Evolutionary conservation across 2,888 invertebrate genomes (phyloP).

Genomic region (Pollenia amentaria): DNA sequence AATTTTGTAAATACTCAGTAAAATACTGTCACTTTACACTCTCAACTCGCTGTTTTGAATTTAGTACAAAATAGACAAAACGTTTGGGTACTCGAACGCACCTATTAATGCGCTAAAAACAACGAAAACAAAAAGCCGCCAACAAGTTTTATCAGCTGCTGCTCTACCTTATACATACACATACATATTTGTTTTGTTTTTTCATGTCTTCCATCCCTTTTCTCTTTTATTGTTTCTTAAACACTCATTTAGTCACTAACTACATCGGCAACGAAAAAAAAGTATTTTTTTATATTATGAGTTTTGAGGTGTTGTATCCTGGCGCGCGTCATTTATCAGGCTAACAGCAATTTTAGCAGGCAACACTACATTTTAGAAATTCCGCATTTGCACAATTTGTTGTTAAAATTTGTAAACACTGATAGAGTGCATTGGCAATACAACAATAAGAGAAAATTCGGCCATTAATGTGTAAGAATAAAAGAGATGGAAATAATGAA

Average conservation of each 20-base stretch:
- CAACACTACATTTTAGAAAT: constrained; percentile 73
- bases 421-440: constrained; percentile 26
- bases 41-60: too few relatives aligned
- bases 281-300: constrained; percentile 58
- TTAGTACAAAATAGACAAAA: too few relatives aligned
- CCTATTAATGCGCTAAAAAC: neutral
- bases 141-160: constrained; percentile 9
- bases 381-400: constrained; percentile 68
- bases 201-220: neutral
- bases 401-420: constrained; percentile 63
- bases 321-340: constrained; percentile 84
- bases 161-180: neutral
- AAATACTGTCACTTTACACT: too few relatives aligned
- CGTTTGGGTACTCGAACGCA: too few relatives aligned
- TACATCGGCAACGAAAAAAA: constrained; percentile 56
- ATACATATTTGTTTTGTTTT: neutral
- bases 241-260: constrained; percentile 2
- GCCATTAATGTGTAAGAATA: neutral
- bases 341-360: constrained; percentile 78
- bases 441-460: neutral
- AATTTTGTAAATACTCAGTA: too few relatives aligned
- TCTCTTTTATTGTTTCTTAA: neutral
- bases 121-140: constrained; percentile 12
- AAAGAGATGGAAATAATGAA: neutral
- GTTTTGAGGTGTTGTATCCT: constrained; percentile 81